Base-by-base conservation (phyloP, 2,797 vertebrate species). In the Microhierax caerulescens region DNA sequence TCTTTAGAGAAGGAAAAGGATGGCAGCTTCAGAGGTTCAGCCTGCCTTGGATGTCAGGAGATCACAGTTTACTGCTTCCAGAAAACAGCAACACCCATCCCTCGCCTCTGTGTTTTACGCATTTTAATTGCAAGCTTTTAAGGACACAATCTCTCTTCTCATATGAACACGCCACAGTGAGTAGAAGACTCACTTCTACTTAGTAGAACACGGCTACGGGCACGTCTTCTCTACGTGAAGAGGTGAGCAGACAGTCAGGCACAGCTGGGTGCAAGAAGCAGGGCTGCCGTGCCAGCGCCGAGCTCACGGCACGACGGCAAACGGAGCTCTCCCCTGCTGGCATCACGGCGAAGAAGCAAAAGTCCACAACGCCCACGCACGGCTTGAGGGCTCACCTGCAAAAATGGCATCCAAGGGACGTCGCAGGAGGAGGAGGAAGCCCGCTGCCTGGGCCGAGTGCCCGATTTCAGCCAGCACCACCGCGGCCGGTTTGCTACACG, bases 281-380 rank as follows among this genome's bases (percentile, higher is more conserved):
- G 43, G 0, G 10, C 19, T 7, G 1, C 45, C 2, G 22, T 0
- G 27, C 17, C 0, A n/a, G 86, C 32, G 1, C 63, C 1, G 51
- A 61, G 51, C 83, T 81, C 43, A 1, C 1, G 5, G 60, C n/a
- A 64, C 5, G 7, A 9, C 0, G 5, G 4, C n/a, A 16, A 11
- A 36, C 28, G 0, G 18, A 57, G 45, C 68, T 80, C 80, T 13
- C 6, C 12, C 53, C 57, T 34, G 41, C 59, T 11, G 24, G 0
- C 9, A 39, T 5, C 34, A 9, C 63, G 11, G 72, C 51, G 23
- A 50, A 36, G 47, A 50, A 32, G 53, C 63, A 30, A 9, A 47
- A 82, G 23, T 1, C 25, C 10, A 9, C 75, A 47, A 1, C 3
- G 3, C 43, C 15, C n/a, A 2, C 14, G 2, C 1, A 15, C 32